These are phyloP conservation scores for Leptogaster cylindrica DNA, from an alignment of 2,888 invertebrate genomes.

Conservation along the genomic window DNA sequence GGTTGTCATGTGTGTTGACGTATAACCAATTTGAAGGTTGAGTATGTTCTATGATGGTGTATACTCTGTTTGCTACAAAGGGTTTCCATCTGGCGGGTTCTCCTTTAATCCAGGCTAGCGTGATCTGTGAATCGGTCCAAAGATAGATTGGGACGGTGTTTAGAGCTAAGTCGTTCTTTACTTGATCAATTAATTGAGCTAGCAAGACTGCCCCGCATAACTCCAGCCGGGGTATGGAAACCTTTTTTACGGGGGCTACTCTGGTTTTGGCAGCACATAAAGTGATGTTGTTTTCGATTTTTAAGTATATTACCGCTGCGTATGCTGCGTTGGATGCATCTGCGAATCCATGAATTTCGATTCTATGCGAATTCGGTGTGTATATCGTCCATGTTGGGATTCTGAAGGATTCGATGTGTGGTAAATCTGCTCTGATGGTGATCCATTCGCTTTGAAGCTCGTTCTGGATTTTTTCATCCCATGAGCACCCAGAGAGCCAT, in stretches of 20 bases:
- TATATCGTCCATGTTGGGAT: not conserved
- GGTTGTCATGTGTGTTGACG: not conserved
- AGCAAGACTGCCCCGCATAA: not conserved
- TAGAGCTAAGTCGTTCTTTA: not conserved
- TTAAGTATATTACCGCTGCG: not conserved
- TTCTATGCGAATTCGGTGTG: not conserved
- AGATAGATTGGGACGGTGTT: not conserved
- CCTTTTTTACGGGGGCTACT: no score
- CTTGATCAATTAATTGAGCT: not conserved
- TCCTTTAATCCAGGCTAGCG: no score
- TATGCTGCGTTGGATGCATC: not conserved
- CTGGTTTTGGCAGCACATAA: no score
- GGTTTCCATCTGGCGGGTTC: no score
- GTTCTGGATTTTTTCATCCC: conserved; percentile 36
- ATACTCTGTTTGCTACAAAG: no score
- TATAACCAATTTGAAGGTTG: no score
- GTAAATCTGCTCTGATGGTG: no score
- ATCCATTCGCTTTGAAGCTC: not conserved
- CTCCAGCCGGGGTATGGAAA: no score
- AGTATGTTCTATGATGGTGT: no score
- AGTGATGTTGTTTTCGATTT: no score
- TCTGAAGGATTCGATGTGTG: not conserved
- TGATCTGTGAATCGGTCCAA: no score
- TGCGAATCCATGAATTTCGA: not conserved
- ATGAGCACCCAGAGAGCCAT: conserved; percentile 36